Evolutionary conservation across 2,113 vertebrate species (phyloP).

Genomic region (Geococcyx californianus): DNA sequence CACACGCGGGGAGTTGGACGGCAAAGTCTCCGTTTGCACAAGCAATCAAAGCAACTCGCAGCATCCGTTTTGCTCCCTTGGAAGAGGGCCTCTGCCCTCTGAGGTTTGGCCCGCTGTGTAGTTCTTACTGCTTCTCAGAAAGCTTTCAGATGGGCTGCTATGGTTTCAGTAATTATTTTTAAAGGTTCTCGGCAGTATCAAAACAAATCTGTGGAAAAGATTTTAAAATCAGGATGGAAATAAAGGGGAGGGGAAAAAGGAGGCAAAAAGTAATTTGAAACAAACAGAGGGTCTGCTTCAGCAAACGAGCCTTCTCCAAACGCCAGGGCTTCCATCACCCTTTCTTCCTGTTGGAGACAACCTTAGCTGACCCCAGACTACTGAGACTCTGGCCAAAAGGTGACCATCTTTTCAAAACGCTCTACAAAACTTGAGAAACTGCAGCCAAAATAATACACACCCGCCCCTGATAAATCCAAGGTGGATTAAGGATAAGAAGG

Average conservation of each 20-base stretch:
- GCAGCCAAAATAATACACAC: background rate
- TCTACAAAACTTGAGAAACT: background rate
- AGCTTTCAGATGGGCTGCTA: slow-evolving; percentile 36
- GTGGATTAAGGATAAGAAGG: background rate
- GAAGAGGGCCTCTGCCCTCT: background rate
- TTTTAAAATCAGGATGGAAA: slow-evolving; percentile 7
- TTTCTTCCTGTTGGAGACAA: background rate
- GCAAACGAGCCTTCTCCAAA: background rate
- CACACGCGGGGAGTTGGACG: background rate
- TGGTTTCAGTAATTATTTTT: slow-evolving; percentile 37
- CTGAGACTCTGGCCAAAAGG: background rate
- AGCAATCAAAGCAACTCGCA: background rate
- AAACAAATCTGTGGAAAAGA: background rate
- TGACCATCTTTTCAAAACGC: background rate
- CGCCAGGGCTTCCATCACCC: background rate
- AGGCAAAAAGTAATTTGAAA: background rate
- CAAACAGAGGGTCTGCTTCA: background rate
- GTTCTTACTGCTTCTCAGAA: background rate
- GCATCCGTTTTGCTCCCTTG: background rate
- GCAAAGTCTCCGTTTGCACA: background rate
- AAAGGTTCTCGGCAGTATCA: background rate
- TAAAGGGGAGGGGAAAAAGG: background rate
- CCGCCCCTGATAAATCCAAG: background rate
- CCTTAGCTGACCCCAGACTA: background rate
- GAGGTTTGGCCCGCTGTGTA: background rate